A percentile compares a stretch with the other conserved stretches of the same genome.
Evolutionary conservation across 2,797 vertebrate species (phyloP).

Genomic region (Spinus olivaceus): DNA sequence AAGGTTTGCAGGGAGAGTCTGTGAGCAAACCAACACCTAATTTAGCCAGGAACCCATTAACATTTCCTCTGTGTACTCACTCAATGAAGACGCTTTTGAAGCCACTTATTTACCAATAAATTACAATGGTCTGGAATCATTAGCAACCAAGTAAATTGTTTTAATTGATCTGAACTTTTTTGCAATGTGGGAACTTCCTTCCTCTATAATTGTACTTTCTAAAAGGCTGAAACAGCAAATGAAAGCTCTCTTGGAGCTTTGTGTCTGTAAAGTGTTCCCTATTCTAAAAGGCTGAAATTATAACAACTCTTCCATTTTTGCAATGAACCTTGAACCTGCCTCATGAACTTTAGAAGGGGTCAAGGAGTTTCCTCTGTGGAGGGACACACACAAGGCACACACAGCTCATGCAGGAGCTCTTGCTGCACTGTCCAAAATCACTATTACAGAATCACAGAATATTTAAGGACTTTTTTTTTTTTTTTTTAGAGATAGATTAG

Average conservation of each 20-base stretch:
- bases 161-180: slow-evolving; percentile 77
- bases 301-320: not conserved
- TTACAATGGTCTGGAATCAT: slow-evolving; percentile 72
- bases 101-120: slow-evolving; percentile 70
- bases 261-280: not conserved
- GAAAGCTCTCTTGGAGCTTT: slow-evolving; percentile 29
- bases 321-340: not conserved
- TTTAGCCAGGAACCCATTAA: slow-evolving; percentile 66
- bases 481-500: not conserved
- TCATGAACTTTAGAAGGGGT: not conserved
- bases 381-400: not conserved
- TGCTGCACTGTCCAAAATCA: not conserved
- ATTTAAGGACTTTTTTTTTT: not conserved
- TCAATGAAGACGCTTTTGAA: slow-evolving; percentile 53
- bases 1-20: not conserved
- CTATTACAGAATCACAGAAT: not conserved
- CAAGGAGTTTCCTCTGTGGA: not conserved
- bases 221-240: slow-evolving; percentile 49
- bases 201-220: slow-evolving; percentile 22
- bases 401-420: not conserved
- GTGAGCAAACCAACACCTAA: slow-evolving; percentile 48
- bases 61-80: slow-evolving; percentile 51
- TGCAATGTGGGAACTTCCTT: not conserved
- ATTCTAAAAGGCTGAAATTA: not conserved
- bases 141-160: slow-evolving; percentile 76